A percentile compares a stretch with the other conserved stretches of the same genome.
Evolutionary conservation across 2,113 vertebrate species (phyloP).

Genomic region (Chinchilla lanigera): DNA sequence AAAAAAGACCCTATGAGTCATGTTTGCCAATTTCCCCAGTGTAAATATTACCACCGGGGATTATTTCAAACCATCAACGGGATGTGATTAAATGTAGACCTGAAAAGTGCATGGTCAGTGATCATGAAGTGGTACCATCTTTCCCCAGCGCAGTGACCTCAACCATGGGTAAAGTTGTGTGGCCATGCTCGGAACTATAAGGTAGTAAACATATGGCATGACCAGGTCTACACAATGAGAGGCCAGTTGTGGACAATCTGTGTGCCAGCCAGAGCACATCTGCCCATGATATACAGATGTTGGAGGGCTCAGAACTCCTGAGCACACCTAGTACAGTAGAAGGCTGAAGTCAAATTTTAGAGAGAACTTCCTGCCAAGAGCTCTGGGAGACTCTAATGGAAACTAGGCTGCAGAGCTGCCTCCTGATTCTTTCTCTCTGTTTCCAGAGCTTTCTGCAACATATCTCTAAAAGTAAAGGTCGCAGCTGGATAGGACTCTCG

Average conservation of each 20-base stretch:
- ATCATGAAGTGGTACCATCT: too few species aligned
- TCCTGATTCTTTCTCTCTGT: not conserved
- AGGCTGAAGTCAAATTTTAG: not conserved
- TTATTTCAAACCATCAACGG: not conserved
- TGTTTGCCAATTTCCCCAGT: too few species aligned
- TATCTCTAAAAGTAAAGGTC: not conserved
- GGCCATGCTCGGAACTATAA: not conserved
- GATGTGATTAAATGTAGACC: not conserved
- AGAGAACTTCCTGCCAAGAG: not conserved
- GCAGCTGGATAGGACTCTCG: not conserved
- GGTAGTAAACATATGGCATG: not conserved
- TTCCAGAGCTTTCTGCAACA: not conserved
- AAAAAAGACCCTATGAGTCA: not conserved
- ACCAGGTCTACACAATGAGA: too few species aligned
- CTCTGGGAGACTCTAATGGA: accelerated
- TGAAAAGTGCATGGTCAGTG: not conserved
- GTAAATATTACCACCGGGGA: not conserved
- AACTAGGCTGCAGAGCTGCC: not conserved
- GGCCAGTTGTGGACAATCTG: too few species aligned
- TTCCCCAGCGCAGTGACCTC: not conserved
- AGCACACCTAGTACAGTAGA: accelerated
- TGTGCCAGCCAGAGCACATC: not conserved
- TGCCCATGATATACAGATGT: not conserved
- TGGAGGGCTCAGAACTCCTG: too few species aligned
- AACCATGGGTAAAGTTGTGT: not conserved